These are phyloP conservation scores for Xiphophorus birchmanni DNA, from an alignment of 2,797 vertebrate genomes.

Conservation along the genomic window DNA sequence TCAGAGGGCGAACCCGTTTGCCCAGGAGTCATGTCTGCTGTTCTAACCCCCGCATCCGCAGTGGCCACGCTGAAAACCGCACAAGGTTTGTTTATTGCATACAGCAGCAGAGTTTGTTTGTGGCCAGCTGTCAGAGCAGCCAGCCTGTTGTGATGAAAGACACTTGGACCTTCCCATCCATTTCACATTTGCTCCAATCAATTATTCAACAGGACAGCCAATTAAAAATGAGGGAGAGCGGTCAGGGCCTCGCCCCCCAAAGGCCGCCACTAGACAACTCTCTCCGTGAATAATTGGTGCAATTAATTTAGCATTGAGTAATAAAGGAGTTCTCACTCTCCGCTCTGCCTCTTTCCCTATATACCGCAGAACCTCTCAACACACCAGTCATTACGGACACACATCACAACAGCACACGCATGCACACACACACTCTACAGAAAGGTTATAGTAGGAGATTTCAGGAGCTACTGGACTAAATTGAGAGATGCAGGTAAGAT, in stretches of 20 bases:
- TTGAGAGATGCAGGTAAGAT: conserved; percentile 47
- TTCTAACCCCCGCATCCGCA: conserved; percentile 55
- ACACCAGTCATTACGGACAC: conserved; percentile 73
- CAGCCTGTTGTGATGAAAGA: conserved; percentile 81
- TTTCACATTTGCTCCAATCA: conserved; percentile 85
- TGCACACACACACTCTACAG: conserved; percentile 29
- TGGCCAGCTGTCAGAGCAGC: conserved; percentile 78
- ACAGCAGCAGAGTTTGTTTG: conserved; percentile 80
- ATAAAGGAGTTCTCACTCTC: conserved; percentile 81
- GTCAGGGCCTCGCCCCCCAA: conserved; percentile 80
- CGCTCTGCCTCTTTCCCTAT: conserved; percentile 58
- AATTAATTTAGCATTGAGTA: conserved; percentile 87
- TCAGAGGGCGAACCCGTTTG: conserved; percentile 38
- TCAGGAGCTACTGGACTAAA: conserved; percentile 40
- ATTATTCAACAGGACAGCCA: conserved; percentile 87
- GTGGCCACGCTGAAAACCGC: conserved; percentile 51
- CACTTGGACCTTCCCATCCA: conserved; percentile 83
- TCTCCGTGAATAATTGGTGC: conserved; percentile 85
- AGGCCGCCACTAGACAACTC: conserved; percentile 83
- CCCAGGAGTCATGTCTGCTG: conserved; percentile 55
- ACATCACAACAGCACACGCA: conserved; percentile 60
- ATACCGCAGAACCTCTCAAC: conserved; percentile 67
- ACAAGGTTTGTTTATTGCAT: conserved; percentile 75
- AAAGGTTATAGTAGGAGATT: conserved; percentile 41
- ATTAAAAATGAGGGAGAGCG: conserved; percentile 85